phyloP scores from a whole-genome alignment of 2,113 vertebrate genomes.

The Bubo blakistoni region DNA sequence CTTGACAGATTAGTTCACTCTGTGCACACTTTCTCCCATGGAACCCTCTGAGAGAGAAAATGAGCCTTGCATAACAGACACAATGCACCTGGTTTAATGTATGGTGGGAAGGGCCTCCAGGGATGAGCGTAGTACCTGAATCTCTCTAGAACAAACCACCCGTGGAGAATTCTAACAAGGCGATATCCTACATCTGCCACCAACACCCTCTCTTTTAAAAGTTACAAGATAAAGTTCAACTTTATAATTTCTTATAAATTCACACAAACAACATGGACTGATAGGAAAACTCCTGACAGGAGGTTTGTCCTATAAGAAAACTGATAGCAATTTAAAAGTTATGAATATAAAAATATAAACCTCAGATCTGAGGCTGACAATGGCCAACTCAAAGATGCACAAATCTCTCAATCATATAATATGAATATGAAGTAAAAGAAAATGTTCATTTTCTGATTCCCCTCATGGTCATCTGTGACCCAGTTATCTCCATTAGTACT shows the following conservation, averaged over 20 bases:
- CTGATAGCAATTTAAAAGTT: background rate
- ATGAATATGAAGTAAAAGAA: background rate
- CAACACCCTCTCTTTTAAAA: background rate
- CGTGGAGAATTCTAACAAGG: background rate
- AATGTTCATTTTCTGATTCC: conserved; percentile 8
- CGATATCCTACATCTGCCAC: background rate
- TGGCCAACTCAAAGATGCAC: background rate
- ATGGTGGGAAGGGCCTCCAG: background rate
- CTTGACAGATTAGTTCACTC: background rate
- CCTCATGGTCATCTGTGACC: conserved; percentile 18
- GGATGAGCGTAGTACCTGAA: background rate
- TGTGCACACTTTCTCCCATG: background rate
- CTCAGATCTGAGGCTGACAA: background rate
- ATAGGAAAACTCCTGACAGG: background rate
- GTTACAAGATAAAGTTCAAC: background rate
- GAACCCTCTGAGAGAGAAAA: background rate
- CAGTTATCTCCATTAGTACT: conserved; percentile 32
- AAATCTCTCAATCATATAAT: background rate
- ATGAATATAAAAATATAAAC: background rate
- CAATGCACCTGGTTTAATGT: background rate
- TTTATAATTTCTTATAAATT: background rate
- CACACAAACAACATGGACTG: background rate
- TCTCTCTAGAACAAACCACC: background rate
- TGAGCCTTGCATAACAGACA: background rate
- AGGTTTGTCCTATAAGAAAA: too few relatives aligned